Evolutionary conservation across 2,113 vertebrate species (phyloP), one percentile per base, ranked within the genome.

Genomic region (Platysteira castanea): DNA sequence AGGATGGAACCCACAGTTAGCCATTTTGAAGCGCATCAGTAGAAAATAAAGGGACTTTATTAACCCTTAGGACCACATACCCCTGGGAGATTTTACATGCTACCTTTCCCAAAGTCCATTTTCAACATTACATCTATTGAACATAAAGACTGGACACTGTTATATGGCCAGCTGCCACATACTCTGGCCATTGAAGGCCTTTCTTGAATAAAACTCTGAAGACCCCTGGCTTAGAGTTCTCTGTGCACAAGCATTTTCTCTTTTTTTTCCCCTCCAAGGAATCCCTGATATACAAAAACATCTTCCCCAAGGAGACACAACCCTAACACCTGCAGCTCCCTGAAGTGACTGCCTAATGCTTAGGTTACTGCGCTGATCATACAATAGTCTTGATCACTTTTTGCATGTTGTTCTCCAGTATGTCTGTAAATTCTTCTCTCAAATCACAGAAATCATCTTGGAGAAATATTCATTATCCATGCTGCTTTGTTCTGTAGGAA

Each of bases 221-320:
- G 47, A 91, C 6, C 7, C 4, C 31, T 65, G 31, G 3, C 15
- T 90, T 56, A 44, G 18, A 64, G 6, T 60, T 64, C 21, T 88
- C 24, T 88, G 15, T 61, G 46, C 42, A 74, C 15, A 53, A 50
- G 28, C 15, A 41, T 86, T 46, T 87, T 79, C 27, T 81, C 8
- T 57, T 35, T 9, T 9, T 26, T 11, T 21, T 10, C 0, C 0
- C 2, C 1, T 2, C 4, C 10, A 23, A 82, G 59, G 54, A 82
- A 64, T 60, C 28, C 17, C 22, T 73, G 24, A 60, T 42, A 30
- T 1, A 49, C 60, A 60, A 86, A 91, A 76, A 59, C 10, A 1
- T 13, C 21, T 70, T 65, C 27, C 30, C 69, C 46, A 44, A 78
- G 60, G 35, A 85, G 28, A 65, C 46, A 73, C 37, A 73, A 30